Base-by-base conservation (phyloP, 2,888 invertebrate species). In the Diaperis boleti region DNA sequence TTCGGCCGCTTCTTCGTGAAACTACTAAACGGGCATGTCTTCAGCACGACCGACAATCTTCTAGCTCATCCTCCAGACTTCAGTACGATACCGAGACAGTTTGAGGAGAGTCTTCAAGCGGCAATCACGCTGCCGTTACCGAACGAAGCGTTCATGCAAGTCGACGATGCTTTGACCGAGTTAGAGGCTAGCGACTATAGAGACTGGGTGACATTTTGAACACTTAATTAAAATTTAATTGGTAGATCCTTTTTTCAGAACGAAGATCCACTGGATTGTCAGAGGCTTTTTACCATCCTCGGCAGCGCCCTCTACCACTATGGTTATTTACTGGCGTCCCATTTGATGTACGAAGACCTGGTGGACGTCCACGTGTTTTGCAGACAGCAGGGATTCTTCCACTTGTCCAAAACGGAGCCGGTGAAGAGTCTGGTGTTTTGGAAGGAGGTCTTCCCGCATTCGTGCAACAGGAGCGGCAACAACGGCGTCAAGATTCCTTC, bases 161-260 rank as follows among this genome's bases (percentile, higher is more conserved):
- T 95, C 52, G 94, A 94, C 78, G 94, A 95, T 81, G 92, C 94
- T 20, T 84, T 96, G 39, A 92, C 91, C 72, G 95, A 95, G 82
- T 86, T 95, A 80, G 95, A 95, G 82, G 92, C 95, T 8, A 93
- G 93, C 82, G 95, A 96, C 83, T 95, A 94, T 80, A 86, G 92
- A 72, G 94, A 94, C 82, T 92, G 92, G 92, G 91, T 91, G 79
- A 20, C n/a, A 3, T 18, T 1, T 42, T 10, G 5, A 5, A 5
- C 14, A 5, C 10, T 17, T 8, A 5, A 1, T 3, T 42, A 33
- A 2, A 1, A 2, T 39, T 3, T 6, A 2, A 14, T 8, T 3
- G 3, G 3, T 14, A 37, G n/a, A 11, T 50, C 6, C 1, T 1
- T 29, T 66, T 83, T 84, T 41, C 78, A 91, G 82, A 92, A 90